These are phyloP conservation scores for human (Homo sapiens) DNA, from an alignment of 2,113 vertebrate species.

Conservation along the genomic window GRCh38 chr9:81313001-81313500, in stretches of 20 bases:
- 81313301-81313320: neutral
- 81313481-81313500: neutral
- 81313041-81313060: neutral
- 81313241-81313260: neutral
- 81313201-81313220: neutral
- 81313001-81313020: neutral
- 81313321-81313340: neutral
- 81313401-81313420: neutral
- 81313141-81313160: neutral
- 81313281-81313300: neutral
- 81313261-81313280: neutral
- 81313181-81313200: too few species aligned
- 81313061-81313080: constrained; percentile 27
- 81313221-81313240: neutral
- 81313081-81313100: neutral
- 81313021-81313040: constrained; percentile 7
- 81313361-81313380: neutral
- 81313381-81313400: neutral
- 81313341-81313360: neutral
- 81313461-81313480: neutral
- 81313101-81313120: constrained; percentile 2
- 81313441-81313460: too few species aligned
- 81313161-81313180: neutral
- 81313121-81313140: neutral
- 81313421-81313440: neutral